phyloP scores from a whole-genome alignment of 2,888 invertebrate genomes.

The Pterobdella sp. region DNA sequence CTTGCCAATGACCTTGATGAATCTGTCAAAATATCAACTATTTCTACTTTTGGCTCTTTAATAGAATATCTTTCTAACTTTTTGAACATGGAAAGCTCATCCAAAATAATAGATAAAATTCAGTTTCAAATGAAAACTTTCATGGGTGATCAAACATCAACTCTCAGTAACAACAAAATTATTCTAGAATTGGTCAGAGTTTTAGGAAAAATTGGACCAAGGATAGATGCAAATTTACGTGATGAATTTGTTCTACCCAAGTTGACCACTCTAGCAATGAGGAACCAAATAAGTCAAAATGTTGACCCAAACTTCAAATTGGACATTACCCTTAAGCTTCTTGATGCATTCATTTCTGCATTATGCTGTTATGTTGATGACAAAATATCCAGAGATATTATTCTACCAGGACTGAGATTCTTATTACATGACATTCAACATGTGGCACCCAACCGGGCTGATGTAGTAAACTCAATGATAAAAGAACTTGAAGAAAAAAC shows the following conservation, averaged over 20 bases:
- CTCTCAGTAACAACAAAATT: neutral
- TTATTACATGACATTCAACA: slow-evolving; percentile 47
- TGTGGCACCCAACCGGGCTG: slow-evolving; percentile 49
- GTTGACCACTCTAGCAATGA: slow-evolving; percentile 57
- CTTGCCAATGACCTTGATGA: slow-evolving; percentile 63
- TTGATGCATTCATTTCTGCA: slow-evolving; percentile 61
- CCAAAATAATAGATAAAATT: slow-evolving; percentile 49
- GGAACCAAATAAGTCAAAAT: slow-evolving; percentile 56
- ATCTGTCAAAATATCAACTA: slow-evolving; percentile 60
- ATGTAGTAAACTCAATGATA: slow-evolving; percentile 49
- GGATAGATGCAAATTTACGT: slow-evolving; percentile 57
- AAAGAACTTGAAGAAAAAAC: slow-evolving; percentile 42
- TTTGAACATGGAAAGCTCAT: slow-evolving; percentile 22
- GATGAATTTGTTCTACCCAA: slow-evolving; percentile 63
- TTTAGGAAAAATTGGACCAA: slow-evolving; percentile 59
- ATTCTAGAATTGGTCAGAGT: slow-evolving; percentile 58
- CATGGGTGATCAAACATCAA: slow-evolving; percentile 50
- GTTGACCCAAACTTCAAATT: slow-evolving; percentile 54
- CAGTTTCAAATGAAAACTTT: slow-evolving; percentile 52
- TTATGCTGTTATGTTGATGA: slow-evolving; percentile 53
- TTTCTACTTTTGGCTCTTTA: slow-evolving; percentile 61
- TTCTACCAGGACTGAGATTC: slow-evolving; percentile 51
- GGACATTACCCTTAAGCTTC: slow-evolving; percentile 59
- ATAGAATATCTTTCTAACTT: slow-evolving; percentile 52
- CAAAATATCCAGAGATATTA: slow-evolving; percentile 49